These are phyloP conservation scores for Scaptodrosophila latifasciaeformis DNA, from an alignment of 2,888 invertebrate species.

Conservation along the genomic window DNA sequence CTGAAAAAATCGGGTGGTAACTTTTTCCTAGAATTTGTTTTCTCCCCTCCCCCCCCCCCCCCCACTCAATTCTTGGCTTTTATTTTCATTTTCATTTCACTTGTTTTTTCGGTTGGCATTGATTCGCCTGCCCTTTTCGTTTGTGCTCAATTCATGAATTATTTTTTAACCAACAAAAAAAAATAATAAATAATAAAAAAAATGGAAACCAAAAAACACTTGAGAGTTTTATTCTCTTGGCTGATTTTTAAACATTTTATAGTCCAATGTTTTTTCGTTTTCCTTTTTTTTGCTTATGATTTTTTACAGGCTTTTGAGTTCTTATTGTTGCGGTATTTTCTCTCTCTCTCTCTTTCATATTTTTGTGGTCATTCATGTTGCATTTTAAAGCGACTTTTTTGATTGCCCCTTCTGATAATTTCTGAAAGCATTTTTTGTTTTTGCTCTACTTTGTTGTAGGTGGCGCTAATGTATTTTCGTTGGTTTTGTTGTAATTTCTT, in stretches of 20 bases:
- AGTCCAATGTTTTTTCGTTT: neutral
- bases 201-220: too few species aligned
- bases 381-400: constrained; percentile 63
- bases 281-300: constrained; percentile 18
- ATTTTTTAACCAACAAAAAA: too few species aligned
- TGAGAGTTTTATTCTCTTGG: too few species aligned
- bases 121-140: too few species aligned
- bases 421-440: neutral
- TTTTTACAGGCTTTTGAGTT: constrained; percentile 32
- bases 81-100: neutral
- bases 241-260: too few species aligned
- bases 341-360: constrained; percentile 8
- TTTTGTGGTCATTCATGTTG: constrained; percentile 62
- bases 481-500: neutral
- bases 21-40: constrained; percentile 53
- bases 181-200: too few species aligned
- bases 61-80: neutral
- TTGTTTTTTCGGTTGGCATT: too few species aligned
- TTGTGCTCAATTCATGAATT: too few species aligned
- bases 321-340: too few species aligned
- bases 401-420: constrained; percentile 37
- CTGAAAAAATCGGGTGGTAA: too few species aligned
- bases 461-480: constrained; percentile 14
- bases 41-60: too few species aligned
- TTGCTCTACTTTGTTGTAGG: constrained; percentile 18